A percentile compares a stretch with the other conserved stretches of the same genome.
phyloP scores from a whole-genome alignment of 2,888 invertebrate species.

The Dicyrtomina minuta region DNA sequence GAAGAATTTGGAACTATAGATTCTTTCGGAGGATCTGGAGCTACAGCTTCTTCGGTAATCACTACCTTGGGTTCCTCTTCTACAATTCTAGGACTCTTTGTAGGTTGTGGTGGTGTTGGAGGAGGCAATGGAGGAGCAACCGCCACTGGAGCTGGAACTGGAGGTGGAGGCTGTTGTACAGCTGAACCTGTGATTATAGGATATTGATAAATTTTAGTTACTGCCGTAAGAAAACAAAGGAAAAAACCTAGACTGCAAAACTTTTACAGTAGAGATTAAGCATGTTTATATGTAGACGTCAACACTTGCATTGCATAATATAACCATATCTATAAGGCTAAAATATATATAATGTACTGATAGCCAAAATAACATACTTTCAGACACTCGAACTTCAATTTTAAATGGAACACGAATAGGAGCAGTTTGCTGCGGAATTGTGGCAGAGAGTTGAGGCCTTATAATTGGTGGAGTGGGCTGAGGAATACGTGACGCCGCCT shows the following conservation, averaged over 20 bases:
- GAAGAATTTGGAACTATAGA: constrained; percentile 9
- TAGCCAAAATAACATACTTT: constrained; percentile 25
- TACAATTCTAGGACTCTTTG: constrained; percentile 58
- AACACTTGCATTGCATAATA: too few relatives aligned
- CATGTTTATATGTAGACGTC: too few relatives aligned
- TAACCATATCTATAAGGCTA: too few relatives aligned
- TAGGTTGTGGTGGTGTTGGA: constrained; percentile 54
- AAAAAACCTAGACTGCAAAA: too few relatives aligned
- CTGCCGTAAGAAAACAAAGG: too few relatives aligned
- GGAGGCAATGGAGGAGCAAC: constrained; percentile 53
- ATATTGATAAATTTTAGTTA: constrained; percentile 33
- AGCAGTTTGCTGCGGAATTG: not conserved
- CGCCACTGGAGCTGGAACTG: constrained; percentile 52
- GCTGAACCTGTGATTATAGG: constrained; percentile 33
- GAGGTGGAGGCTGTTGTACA: constrained; percentile 31
- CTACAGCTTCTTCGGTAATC: constrained; percentile 55
- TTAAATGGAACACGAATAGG: constrained; percentile 19
- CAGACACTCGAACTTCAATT: constrained; percentile 23
- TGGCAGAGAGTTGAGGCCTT: constrained; percentile 61
- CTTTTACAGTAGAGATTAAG: too few relatives aligned
- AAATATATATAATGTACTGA: too few relatives aligned
- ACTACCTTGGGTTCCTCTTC: constrained; percentile 56
- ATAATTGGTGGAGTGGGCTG: constrained; percentile 55
- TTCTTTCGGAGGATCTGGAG: not conserved
- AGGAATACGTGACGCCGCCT: constrained; percentile 51